phyloP scores from a whole-genome alignment of 2,888 invertebrate genomes.

The Tiliacea aurago region DNA sequence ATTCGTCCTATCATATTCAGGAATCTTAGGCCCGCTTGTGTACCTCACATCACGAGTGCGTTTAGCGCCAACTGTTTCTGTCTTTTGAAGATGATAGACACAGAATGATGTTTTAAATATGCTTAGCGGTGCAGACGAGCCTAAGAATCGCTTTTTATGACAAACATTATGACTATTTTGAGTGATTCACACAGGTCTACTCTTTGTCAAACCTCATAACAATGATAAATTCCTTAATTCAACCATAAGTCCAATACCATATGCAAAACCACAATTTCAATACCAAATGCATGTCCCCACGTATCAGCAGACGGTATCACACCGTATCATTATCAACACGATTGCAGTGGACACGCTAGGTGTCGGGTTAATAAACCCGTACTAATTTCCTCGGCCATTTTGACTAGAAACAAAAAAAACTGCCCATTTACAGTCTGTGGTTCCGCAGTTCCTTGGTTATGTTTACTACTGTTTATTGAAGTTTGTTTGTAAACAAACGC shows the following conservation, averaged over 20 bases:
- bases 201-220: neutral
- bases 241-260: neutral
- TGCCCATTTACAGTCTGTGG: conserved; percentile 35
- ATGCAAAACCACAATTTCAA: conserved; percentile 16
- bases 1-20: no score
- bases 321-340: conserved; percentile 56
- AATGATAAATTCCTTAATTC: neutral
- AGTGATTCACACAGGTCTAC: no score
- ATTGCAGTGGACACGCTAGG: conserved; percentile 62
- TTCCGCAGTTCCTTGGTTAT: conserved; percentile 42
- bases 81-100: no score
- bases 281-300: conserved; percentile 29
- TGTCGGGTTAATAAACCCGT: conserved; percentile 51
- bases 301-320: conserved; percentile 39
- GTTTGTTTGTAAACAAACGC: conserved; percentile 40
- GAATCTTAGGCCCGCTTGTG: no score
- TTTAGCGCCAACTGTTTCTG: no score
- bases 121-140: no score
- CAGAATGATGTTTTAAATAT: no score
- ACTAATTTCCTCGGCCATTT: conserved; percentile 73
- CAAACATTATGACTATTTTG: neutral
- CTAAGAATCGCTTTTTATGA: neutral
- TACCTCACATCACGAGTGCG: no score
- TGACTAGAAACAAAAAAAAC: conserved; percentile 66
- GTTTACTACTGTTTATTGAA: neutral